Evolutionary conservation across 1,140 invertebrate genomes (phyloP), one percentile per base, ranked within the genome.

Genomic region (Hycleus phaleratus): DNA sequence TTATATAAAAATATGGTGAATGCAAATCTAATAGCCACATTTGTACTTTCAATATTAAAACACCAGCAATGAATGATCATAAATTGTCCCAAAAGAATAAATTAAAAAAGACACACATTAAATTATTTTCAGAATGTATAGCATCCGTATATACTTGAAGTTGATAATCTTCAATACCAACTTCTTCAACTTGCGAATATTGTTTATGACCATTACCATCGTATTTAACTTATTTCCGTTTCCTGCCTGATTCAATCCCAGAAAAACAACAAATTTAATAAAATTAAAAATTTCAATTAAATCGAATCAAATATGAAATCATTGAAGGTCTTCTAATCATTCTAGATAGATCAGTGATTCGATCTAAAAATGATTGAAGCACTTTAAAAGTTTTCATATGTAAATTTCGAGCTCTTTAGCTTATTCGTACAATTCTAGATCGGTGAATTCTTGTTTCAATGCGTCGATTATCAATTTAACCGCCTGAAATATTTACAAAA

Each of bases 61-160:
- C 65, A 9, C 56, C 58, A 24, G 59, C 58, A 2, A 71, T 53
- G 46, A 26, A 38, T 44, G 52, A 26, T 63, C 48, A 50, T 69
- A 72, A 49, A 70, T 70, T 66, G 26, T 72, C 69, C 68, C 68
- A 71, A 59, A 72, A 71, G 42, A 69, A 62, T 32, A 72, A 42
- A 44, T 46, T 62, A 51, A 71, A 67, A 4, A 66, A 26, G 5
- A 50, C 59, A 24, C 38, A 45, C 6, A 70, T 43, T 11, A 71
- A 38, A 8, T 40, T 39, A 12, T 64, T 65, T 59, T 72, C 69
- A 56, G 68, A 71, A 49, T 70, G 68, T 26, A 59, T 51, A 7
- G 66, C 68, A 45, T 52, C 40, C 18, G 62, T 60, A 58, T 56
- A 71, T 26, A 3, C 26, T 3, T 32, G 3, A 32, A 59, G 56